Conservation (phyloP, 2,888 invertebrate species). For the Falcaria lacertinaria region DNA sequence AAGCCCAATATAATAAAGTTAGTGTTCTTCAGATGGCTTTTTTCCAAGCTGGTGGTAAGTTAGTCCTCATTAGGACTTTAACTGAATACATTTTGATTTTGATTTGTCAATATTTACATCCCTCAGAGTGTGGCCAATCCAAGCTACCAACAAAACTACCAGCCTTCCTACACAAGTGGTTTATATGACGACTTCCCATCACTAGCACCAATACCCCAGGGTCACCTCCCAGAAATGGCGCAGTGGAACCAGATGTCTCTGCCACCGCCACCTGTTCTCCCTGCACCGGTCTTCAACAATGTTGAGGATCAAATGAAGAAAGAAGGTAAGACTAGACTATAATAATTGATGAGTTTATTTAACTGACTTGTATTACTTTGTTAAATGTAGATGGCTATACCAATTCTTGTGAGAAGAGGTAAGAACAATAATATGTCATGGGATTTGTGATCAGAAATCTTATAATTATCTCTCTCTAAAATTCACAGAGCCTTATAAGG, state of each 20-base stretch:
- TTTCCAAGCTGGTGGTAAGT: too few species aligned
- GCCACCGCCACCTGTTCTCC: conserved; percentile 45
- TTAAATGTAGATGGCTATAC: neutral
- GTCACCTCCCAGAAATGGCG: conserved; percentile 43
- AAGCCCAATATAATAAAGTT: too few species aligned
- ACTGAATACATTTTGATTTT: neutral
- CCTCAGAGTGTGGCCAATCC: conserved; percentile 25
- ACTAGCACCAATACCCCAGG: conserved; percentile 19
- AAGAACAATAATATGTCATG: too few species aligned
- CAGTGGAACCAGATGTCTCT: conserved; percentile 68
- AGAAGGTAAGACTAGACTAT: conserved; percentile 54
- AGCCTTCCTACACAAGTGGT: conserved; percentile 41
- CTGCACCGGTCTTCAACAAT: conserved; percentile 42
- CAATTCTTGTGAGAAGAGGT: neutral
- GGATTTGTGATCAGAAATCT: too few species aligned
- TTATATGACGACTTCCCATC: conserved; percentile 17
- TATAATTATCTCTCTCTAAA: too few species aligned
- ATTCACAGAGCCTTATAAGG: too few species aligned
- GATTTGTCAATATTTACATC: too few species aligned
- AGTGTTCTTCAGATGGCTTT: too few species aligned
- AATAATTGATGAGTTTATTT: neutral
- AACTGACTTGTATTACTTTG: neutral
- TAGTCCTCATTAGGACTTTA: too few species aligned
- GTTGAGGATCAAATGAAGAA: conserved; percentile 73
- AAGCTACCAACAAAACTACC: conserved; percentile 42